phyloP scores from a whole-genome alignment of 53 echinoderm and acorn worm species.

The Zoroaster sp. region DNA sequence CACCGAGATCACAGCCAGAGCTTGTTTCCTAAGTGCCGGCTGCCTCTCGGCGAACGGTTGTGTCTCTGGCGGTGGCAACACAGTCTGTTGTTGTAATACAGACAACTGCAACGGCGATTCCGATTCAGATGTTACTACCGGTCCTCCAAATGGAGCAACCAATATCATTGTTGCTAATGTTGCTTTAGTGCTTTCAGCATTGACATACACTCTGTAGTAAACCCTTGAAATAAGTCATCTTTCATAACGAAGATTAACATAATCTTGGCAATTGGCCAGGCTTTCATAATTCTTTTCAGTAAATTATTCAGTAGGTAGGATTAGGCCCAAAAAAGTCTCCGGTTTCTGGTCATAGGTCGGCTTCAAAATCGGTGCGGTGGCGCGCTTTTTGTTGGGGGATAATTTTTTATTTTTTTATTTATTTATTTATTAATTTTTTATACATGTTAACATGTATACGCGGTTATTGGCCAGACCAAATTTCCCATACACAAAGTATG shows the following conservation, averaged over 20 bases:
- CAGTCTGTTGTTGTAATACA: background rate
- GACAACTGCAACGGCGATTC: background rate
- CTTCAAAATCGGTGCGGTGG: too few species aligned
- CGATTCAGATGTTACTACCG: background rate
- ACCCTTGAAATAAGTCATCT: background rate
- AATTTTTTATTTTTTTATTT: too few species aligned
- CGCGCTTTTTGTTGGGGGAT: too few species aligned
- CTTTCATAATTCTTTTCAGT: too few species aligned
- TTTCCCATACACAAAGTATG: too few species aligned
- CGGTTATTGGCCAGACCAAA: too few species aligned
- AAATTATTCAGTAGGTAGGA: too few species aligned
- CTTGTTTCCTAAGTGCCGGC: background rate
- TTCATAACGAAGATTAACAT: background rate
- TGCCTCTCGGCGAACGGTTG: background rate
- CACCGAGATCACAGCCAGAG: background rate
- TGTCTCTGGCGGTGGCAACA: background rate
- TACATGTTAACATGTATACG: too few species aligned
- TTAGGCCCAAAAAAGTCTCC: too few species aligned
- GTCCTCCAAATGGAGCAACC: background rate
- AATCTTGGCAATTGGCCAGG: background rate
- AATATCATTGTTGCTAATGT: background rate
- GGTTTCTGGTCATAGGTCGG: too few species aligned
- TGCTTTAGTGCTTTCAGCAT: background rate
- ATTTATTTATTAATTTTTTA: too few species aligned
- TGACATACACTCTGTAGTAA: background rate